Base-by-base conservation (phyloP, 2,113 vertebrate species). In the Sapajus apella region DNA sequence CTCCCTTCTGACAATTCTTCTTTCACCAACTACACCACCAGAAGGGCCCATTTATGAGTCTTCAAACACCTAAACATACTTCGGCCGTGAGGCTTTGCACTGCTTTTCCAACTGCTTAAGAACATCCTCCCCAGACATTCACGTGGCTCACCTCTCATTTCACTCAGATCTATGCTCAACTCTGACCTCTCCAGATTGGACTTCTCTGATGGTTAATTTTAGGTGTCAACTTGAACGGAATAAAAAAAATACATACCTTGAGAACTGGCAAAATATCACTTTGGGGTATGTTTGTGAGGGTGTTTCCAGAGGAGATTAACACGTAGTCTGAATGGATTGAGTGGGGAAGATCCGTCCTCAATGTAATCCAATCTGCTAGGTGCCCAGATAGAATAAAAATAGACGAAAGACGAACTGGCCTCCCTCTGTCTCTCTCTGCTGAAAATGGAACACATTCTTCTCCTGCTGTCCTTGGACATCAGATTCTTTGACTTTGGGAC, bases 11-110 rank as follows among this genome's bases (percentile, higher is more conserved):
- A 16, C 1, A 7, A 6, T 5, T 43, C 16, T 32, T 1, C 13
- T 50, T 37, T 35, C 8, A 18, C 5, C 27, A 6, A 11, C 8
- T 68, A 1, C 6, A 11, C 18, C 8, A 10, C 27, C 21, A 43
- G 12, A 1, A 7, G 13, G 8, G 14, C 21, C 7, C 7, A 9
- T 20, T 27, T 1, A 1, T 3, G 10, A 18, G 8, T 14, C 20
- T 79, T 91, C 25, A 40, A 70, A n/a, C 2, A 70, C 12, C 6
- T 3, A 2, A 35, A n/a, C 64, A 56, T 14, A 40, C 18, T 66
- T 32, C 32, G 14, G 1, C 55, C 4, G 5, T 21, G 23, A 14
- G 13, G 40, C 20, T 70, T 8, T 8, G 25, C 20, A 10, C 6
- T 3, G 18, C 32, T 23, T 30, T 35, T 21, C 5, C 0, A 32